phyloP scores from a whole-genome alignment of 2,797 vertebrate genomes.

The Rousettus madagascariensis region DNA sequence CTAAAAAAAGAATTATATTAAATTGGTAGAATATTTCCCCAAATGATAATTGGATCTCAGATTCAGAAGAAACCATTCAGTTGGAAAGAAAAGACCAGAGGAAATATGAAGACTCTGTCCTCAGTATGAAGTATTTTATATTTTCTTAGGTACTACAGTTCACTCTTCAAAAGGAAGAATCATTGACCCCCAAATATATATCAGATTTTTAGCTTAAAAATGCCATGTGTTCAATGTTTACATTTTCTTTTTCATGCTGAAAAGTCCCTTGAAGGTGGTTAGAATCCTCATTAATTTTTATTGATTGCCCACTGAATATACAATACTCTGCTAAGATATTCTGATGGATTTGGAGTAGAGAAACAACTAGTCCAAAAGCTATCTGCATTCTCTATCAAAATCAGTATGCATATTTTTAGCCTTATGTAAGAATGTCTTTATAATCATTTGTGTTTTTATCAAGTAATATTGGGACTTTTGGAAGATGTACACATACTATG shows the following conservation, averaged over 20 bases:
- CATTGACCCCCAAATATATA: background rate
- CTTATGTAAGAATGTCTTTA: background rate
- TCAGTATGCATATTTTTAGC: background rate
- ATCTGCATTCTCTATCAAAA: background rate
- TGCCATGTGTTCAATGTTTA: background rate
- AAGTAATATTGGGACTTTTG: background rate
- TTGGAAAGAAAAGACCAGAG: background rate
- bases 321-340: background rate
- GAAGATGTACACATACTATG: background rate
- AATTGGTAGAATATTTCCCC: conserved; percentile 55
- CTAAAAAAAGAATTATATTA: conserved; percentile 62
- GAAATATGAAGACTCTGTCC: background rate
- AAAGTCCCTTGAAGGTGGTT: background rate
- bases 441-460: background rate
- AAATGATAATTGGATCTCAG: conserved; percentile 59
- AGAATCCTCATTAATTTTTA: background rate
- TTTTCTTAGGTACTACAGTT: background rate
- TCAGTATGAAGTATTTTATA: background rate
- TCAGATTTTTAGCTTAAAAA: background rate
- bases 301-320: background rate
- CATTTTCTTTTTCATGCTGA: background rate
- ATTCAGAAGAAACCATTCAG: conserved; percentile 45
- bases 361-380: background rate
- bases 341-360: background rate
- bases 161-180: background rate